Base-by-base conservation (phyloP, 2,113 vertebrate genomes). In the Polypterus bichir region DNA sequence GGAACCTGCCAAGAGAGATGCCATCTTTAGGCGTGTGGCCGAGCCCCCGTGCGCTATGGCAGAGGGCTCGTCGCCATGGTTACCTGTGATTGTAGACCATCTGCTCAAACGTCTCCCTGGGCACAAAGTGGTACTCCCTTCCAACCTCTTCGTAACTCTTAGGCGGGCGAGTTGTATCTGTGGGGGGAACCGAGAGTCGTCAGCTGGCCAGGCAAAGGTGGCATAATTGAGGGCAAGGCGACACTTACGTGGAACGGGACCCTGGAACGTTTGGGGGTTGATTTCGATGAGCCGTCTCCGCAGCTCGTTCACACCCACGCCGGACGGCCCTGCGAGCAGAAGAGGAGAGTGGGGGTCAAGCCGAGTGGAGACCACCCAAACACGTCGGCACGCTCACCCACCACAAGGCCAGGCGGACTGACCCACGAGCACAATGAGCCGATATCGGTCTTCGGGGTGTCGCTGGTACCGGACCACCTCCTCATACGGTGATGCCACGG, bases 251-350 rank as follows among this genome's bases (percentile, higher is more conserved):
- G 93, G 89, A 57, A 91, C 73, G 0, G 92, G 85, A 70, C 92
- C 93, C 73, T 77, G 90, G 74, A 92, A 94, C 54, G 73, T 64
- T 62, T 66, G 71, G 9, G 92, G 92, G 70, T 93, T 87, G 49
- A 78, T 82, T 64, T 85, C 83, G 10, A 97, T 88, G 59, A 97
- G 76, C 9, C 83, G 85, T 68, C 88, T 83, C 60, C 92, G 84
- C 8, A 98, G 81, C 77, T 94, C 93, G 59, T 94, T 97, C 60
- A 98, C 91, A 4, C 96, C 94, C 56, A 97, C 92, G 9, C 94
- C 90, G 55, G 92, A 88, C 0, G 96, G 89, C 68, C 96, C 96
- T 97, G 74, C 47, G n/a, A 5, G 44, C 55, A 46, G 56, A 5
- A 44, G 4, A 52, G 64, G 27, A 27, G 27, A 27, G 27, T 27